Base-by-base conservation (phyloP, 2,113 vertebrate species). In the Myrmophylax atrothorax region DNA sequence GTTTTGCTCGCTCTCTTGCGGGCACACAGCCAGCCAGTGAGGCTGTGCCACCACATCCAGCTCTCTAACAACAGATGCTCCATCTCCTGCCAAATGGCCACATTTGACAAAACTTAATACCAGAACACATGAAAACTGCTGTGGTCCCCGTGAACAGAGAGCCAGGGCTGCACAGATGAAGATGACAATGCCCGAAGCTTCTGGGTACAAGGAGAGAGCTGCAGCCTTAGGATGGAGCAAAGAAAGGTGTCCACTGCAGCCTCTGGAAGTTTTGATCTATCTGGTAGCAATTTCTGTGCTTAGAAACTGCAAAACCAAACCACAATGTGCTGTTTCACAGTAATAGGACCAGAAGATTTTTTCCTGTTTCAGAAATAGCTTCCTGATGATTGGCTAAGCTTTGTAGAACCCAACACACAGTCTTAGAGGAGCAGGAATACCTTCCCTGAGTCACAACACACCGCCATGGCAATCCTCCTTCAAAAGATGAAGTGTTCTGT, bases 401-500 rank as follows among this genome's bases (percentile, higher is more conserved):
- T n/a, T 46, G 66, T 9, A 28, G n/a, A 35, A 76, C 22, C 16
- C 24, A 84, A 58, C 9, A 22, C 33, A 9, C 37, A 44, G 24
- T 9, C 37, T 29, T 6, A 33, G 40, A 70, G 60, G 28, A 78
- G 64, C 22, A 67, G 47, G 28, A 7, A 7, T 14, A 38, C 10
- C 2, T 3, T 35, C 44, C 42, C 14, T 7, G 17, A 33, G 69
- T 18, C 33, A 18, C 33, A 31, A 4, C 87, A 75, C 28, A 2
- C 8, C 66, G 55, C 38, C 25, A 5, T 2, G 13, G 35, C 23
- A 66, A 77, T 56, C 16, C 31, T 38, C 20, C 44, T 46, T 31
- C 68, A 68, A n/a, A 38, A 49, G 25, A 0, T 25, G 18, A 37
- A 52, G 3, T 0, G 0, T 10, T 25, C n/a, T 3, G 14, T 7